These are phyloP conservation scores for Condylura cristata DNA, from an alignment of 2,113 vertebrate species.

Conservation along the genomic window DNA sequence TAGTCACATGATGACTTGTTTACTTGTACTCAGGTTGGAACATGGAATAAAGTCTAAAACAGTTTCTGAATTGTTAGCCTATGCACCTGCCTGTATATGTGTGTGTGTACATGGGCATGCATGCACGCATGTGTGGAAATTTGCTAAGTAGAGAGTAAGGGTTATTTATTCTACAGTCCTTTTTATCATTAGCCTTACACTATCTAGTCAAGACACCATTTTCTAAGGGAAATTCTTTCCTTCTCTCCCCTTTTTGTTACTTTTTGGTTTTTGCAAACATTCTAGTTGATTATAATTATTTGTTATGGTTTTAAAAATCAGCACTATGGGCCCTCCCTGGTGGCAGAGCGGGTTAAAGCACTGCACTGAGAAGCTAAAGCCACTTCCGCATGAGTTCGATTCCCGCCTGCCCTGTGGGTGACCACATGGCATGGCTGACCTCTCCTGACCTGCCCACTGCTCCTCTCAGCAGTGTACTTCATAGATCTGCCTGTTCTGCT, in stretches of 20 bases:
- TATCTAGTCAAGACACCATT: not conserved
- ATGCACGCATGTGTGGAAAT: no score
- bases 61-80: not conserved
- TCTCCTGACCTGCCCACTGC: no score
- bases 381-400: no score
- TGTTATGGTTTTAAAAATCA: not conserved
- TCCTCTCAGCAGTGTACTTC: no score
- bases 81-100: not conserved
- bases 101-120: no score
- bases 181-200: not conserved
- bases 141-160: not conserved
- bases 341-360: no score
- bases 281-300: not conserved
- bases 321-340: no score
- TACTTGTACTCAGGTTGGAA: slow-evolving; percentile 4
- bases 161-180: not conserved
- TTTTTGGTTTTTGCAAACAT: not conserved
- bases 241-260: not conserved
- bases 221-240: not conserved
- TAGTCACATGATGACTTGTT: not conserved
- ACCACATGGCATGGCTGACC: no score
- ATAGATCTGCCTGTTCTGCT: no score
- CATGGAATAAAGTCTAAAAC: not conserved
- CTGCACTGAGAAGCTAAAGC: no score
- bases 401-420: no score